Evolutionary conservation across 2,888 invertebrate genomes (phyloP), one percentile per base, ranked within the genome.

Genomic region (Priapulus caudatus): DNA sequence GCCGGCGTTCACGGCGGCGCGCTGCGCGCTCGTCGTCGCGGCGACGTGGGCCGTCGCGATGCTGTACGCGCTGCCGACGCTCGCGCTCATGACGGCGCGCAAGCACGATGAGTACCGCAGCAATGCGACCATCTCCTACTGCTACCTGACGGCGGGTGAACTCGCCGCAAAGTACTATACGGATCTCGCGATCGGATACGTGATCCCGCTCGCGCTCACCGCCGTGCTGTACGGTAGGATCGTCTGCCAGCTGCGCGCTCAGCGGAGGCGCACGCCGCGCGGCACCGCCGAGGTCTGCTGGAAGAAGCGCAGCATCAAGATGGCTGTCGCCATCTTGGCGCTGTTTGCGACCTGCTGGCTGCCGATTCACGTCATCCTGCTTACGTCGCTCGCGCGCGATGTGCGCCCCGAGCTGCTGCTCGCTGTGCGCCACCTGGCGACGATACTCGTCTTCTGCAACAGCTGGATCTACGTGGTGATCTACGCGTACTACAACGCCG

Each of bases 301-400:
- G 33, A 33, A 33, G n/a, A 33, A 33, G n/a, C 33, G 33, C 10
- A 33, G 33, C 33, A 33, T 33, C 33, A 33, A 33, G n/a, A 33
- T 33, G 33, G 10, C 33, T 10, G 10, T 33, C 33, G 33, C 10
- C 10, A 33, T 33, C 10, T n/a, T 33, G 33, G n/a, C 33, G 33
- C n/a, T 33, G 33, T 33, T 33, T 33, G 33, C 33, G 10, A 10
- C n/a, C 10, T 33, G 33, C 33, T 33, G 33, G 33, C 33, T 33
- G 10, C 33, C 33, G n/a, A 33, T 33, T 33, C 33, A 33, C 33
- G n/a, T 33, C n/a, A 33, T 33, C 10, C 33, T 10, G 10, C n/a
- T 33, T 10, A n/a, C 33, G n/a, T 10, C 33, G 10, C 33, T 33
- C 10, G 10, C 33, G 10, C 33, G n/a, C 10, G 10, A 33, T n/a